Percentiles rank a stretch among this genome's conserved stretches.
Conservation (phyloP, 1,140 invertebrate genomes). For the Tetranychus cinnabarinus region DNA sequence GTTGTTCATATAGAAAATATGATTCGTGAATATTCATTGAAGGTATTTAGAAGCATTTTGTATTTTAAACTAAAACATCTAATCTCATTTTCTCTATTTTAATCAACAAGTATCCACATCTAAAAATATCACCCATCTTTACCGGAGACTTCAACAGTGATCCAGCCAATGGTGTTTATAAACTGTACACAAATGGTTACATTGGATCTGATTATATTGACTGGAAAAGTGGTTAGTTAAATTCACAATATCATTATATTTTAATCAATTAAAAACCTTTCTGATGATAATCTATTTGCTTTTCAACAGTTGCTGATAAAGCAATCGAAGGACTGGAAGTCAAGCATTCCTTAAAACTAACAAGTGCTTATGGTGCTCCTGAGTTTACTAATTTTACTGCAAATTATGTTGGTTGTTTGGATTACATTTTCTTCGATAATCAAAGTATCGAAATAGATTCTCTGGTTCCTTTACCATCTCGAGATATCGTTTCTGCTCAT, state of each 20-base stretch:
- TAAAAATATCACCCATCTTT: slow-evolving; percentile 36
- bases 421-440: slow-evolving; percentile 47
- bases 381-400: slow-evolving; percentile 62
- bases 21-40: slow-evolving; percentile 27
- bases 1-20: slow-evolving; percentile 22
- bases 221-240: slow-evolving; percentile 46
- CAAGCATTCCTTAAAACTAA: slow-evolving; percentile 33
- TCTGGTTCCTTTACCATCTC: slow-evolving; percentile 47
- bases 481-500: slow-evolving; percentile 40
- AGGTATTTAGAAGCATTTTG: background rate
- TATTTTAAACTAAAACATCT: background rate
- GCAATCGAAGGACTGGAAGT: slow-evolving; percentile 38
- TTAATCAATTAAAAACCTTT: slow-evolving; percentile 5
- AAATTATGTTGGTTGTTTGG: slow-evolving; percentile 59
- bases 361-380: slow-evolving; percentile 23
- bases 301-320: slow-evolving; percentile 33
- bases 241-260: background rate
- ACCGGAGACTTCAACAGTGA: slow-evolving; percentile 69
- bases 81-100: background rate
- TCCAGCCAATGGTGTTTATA: slow-evolving; percentile 50
- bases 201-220: slow-evolving; percentile 36
- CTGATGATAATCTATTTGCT: background rate
- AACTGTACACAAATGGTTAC: slow-evolving; percentile 38
- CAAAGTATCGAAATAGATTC: slow-evolving; percentile 2
- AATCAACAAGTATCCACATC: slow-evolving; percentile 24